These are phyloP conservation scores for Nematopogon swammerdamellus DNA, from an alignment of 2,888 invertebrate genomes.

Conservation along the genomic window DNA sequence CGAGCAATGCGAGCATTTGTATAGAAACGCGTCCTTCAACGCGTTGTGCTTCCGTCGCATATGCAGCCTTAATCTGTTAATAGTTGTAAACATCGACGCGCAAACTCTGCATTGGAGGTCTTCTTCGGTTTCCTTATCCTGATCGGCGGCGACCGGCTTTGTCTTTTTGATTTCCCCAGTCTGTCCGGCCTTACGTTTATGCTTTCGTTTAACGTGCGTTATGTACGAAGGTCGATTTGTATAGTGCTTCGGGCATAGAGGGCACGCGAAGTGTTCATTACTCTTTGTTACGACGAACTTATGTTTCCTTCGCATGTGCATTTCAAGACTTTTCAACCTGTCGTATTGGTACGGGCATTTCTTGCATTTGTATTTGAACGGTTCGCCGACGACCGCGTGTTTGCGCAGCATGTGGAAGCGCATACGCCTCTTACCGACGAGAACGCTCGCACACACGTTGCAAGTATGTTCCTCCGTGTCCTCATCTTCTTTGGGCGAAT, in stretches of 20 bases:
- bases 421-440: slow-evolving; percentile 34
- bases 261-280: slow-evolving; percentile 37
- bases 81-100: slow-evolving; percentile 38
- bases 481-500: slow-evolving; percentile 14
- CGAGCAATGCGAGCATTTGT: slow-evolving; percentile 41
- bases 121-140: no score
- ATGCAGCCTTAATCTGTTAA: slow-evolving; percentile 37
- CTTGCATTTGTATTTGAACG: slow-evolving; percentile 32
- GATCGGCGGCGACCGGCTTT: no score
- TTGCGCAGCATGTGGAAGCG: slow-evolving; percentile 45
- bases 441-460: slow-evolving; percentile 40
- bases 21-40: slow-evolving; percentile 30
- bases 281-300: slow-evolving; percentile 20
- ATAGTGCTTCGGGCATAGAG: slow-evolving; percentile 38
- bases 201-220: slow-evolving; percentile 41
- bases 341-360: slow-evolving; percentile 27
- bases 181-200: slow-evolving; percentile 27
- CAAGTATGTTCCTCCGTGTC: slow-evolving; percentile 34
- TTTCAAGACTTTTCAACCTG: slow-evolving; percentile 21
- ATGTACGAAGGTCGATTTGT: slow-evolving; percentile 38
- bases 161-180: slow-evolving; percentile 14
- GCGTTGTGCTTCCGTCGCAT: slow-evolving; percentile 45
- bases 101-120: slow-evolving; percentile 34
- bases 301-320: slow-evolving; percentile 39
- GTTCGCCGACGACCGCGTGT: slow-evolving; percentile 34